Conservation (phyloP, 2,797 vertebrate genomes). For the Pantherophis vulpinus region DNA sequence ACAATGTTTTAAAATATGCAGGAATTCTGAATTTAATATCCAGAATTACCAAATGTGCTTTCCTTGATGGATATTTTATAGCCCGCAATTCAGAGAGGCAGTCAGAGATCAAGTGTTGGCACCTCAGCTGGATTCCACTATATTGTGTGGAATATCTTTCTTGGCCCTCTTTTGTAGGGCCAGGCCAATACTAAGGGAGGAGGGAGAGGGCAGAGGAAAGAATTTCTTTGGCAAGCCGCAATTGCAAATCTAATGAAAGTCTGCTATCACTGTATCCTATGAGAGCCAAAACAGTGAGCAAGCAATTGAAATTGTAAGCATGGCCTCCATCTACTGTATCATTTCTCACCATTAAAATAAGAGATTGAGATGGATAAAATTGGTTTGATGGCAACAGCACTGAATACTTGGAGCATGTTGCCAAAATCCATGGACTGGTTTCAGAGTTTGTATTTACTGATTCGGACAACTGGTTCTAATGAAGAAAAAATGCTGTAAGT, state of each 20-base stretch:
- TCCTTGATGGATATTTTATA: neutral
- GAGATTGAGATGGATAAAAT: constrained; percentile 41
- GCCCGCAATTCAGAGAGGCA: neutral
- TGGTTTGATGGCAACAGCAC: constrained; percentile 34
- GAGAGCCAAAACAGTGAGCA: constrained; percentile 12
- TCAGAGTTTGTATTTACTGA: neutral
- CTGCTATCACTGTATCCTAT: constrained; percentile 18
- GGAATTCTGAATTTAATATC: neutral
- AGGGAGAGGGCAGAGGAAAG: neutral
- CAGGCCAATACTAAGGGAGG: constrained; percentile 13
- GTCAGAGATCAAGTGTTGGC: neutral
- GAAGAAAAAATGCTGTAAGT: neutral
- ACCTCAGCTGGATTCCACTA: neutral
- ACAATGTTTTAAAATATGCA: neutral
- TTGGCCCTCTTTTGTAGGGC: neutral
- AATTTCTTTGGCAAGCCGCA: constrained; percentile 29
- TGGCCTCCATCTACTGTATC: constrained; percentile 21
- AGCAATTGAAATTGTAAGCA: constrained; percentile 17
- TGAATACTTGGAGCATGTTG: constrained; percentile 1
- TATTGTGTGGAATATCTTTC: neutral
- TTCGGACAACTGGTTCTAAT: neutral
- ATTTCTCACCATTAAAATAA: constrained; percentile 33
- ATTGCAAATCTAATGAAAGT: constrained; percentile 34
- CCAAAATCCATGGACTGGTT: neutral
- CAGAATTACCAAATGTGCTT: neutral